phyloP scores from a whole-genome alignment of 2,113 vertebrate species.

The Hippocampus guttulatus region DNA sequence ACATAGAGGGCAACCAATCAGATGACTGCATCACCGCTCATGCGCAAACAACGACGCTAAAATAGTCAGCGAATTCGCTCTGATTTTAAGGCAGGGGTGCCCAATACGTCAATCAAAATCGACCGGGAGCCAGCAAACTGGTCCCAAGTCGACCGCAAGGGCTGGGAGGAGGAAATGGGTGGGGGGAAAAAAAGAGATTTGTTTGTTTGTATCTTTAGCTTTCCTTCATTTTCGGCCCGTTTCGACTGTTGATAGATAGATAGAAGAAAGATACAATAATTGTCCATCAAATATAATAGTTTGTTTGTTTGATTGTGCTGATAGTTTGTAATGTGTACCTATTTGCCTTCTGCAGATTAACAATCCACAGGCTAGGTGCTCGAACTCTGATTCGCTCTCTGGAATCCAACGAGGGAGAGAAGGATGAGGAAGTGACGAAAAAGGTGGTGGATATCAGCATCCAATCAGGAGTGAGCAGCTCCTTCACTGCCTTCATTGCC shows the following conservation, averaged over 20 bases:
- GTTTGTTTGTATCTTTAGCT: too few species aligned
- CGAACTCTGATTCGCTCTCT: conserved; percentile 67
- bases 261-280: neutral
- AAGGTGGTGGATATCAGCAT: conserved; percentile 70
- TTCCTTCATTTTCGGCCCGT: too few species aligned
- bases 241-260: neutral
- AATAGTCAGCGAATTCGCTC: too few species aligned
- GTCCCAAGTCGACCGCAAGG: too few species aligned
- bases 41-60: too few species aligned
- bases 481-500: conserved; percentile 76
- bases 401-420: conserved; percentile 48
- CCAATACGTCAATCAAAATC: too few species aligned
- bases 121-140: too few species aligned
- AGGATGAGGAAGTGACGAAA: conserved; percentile 31
- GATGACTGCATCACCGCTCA: too few species aligned
- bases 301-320: neutral
- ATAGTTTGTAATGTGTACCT: neutral
- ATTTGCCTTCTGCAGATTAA: conserved; percentile 55
- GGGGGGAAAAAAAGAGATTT: too few species aligned
- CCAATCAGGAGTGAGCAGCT: conserved; percentile 74
- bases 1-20: too few species aligned
- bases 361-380: conserved; percentile 76
- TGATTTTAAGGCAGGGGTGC: too few species aligned
- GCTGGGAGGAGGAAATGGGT: too few species aligned
- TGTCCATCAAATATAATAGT: neutral